These are phyloP conservation scores for Pollenia labialis DNA, from an alignment of 2,888 invertebrate genomes.

Conservation along the genomic window DNA sequence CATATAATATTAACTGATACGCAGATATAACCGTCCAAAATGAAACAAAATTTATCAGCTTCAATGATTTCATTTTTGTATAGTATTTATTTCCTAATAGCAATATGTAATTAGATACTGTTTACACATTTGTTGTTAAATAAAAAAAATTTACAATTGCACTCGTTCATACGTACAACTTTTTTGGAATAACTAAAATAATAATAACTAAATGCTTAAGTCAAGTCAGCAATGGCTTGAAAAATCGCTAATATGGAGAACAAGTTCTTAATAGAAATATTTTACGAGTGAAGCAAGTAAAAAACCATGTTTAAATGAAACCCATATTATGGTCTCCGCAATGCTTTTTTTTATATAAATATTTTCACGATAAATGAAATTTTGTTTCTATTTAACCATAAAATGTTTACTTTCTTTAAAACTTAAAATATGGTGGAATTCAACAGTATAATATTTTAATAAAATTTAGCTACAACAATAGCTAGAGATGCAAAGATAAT, in stretches of 20 bases:
- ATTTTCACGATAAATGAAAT: too few species aligned
- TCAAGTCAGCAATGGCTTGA: not conserved
- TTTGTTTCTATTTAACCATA: too few species aligned
- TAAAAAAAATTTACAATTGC: not conserved
- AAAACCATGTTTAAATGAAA: too few species aligned
- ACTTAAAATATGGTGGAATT: too few species aligned
- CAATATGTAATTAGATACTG: conserved; percentile 31
- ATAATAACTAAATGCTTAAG: not conserved
- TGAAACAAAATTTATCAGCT: conserved; percentile 11
- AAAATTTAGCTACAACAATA: too few species aligned
- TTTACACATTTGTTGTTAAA: not conserved
- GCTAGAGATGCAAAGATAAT: too few species aligned
- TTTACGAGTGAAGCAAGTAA: too few species aligned
- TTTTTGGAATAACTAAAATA: conserved; percentile 2
- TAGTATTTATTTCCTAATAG: conserved; percentile 30
- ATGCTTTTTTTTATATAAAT: too few species aligned
- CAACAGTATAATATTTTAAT: too few species aligned
- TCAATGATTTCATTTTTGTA: conserved; percentile 7
- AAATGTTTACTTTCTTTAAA: too few species aligned
- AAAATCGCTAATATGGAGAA: not conserved
- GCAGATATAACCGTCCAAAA: not conserved
- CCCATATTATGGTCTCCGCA: too few species aligned
- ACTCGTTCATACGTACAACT: conserved; percentile 14
- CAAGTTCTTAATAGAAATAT: too few species aligned
- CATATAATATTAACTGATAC: not conserved